Evolutionary conservation across 2,113 vertebrate genomes (phyloP).

Genomic region (Planiliza haematocheilus): DNA sequence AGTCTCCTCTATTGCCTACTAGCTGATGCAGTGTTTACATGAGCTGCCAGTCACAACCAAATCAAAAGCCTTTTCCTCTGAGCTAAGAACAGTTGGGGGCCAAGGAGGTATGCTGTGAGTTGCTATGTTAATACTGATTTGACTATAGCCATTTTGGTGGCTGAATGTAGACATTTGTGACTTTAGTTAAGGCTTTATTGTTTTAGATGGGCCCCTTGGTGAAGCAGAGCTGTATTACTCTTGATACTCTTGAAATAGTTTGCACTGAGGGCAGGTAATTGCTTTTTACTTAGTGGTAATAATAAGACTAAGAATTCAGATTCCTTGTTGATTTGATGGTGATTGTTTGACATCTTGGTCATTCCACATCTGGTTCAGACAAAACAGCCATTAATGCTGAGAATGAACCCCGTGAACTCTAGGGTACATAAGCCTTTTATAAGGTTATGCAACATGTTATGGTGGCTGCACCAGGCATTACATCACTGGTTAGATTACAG

Average conservation of each 20-base stretch:
- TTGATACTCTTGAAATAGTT: constrained; percentile 28
- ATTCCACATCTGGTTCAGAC: constrained; percentile 37
- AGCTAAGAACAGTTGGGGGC: constrained; percentile 73
- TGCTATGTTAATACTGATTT: constrained; percentile 56
- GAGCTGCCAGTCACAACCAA: constrained; percentile 80
- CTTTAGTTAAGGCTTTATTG: not conserved
- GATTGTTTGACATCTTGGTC: constrained; percentile 25
- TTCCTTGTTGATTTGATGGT: constrained; percentile 22
- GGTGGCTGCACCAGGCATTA: constrained; percentile 67
- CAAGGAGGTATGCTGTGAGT: constrained; percentile 60
- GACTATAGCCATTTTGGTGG: constrained; percentile 48
- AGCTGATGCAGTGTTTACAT: constrained; percentile 78
- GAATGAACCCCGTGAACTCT: constrained; percentile 68
- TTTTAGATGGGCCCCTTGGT: constrained; percentile 16
- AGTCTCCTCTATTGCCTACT: constrained; percentile 72
- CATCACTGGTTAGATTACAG: constrained; percentile 72
- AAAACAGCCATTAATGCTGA: constrained; percentile 59
- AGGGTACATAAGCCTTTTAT: constrained; percentile 62
- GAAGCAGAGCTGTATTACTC: constrained; percentile 8
- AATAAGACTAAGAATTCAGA: constrained; percentile 1
- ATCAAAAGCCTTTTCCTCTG: constrained; percentile 75
- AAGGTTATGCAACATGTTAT: constrained; percentile 75
- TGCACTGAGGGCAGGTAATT: not conserved
- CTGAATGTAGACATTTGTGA: constrained; percentile 55
- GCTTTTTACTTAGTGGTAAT: constrained; percentile 18